Evolutionary conservation across 2,797 vertebrate genomes (phyloP), one percentile per base, ranked within the genome.

Genomic region (Anomalospiza imberbis): DNA sequence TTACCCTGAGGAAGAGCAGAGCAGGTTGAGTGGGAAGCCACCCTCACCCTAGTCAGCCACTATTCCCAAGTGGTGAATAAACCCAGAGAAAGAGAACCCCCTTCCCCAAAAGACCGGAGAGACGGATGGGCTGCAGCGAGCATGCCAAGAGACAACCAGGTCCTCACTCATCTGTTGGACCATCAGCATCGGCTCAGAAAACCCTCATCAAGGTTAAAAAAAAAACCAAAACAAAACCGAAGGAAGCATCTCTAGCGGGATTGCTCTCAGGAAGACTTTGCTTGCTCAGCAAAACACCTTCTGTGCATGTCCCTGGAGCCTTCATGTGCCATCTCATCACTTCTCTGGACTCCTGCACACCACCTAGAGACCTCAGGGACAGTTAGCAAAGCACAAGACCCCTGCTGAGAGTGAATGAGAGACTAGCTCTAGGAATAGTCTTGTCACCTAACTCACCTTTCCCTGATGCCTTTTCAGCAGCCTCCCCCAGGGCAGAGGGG

Each of bases 1-100:
- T 99, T 80, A 99, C 99, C 97, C 99, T 98, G 96, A 51, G 87
- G 87, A 50, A 71, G 38, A 58, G 75, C 54, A 92, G 50, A 58
- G 38, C 40, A 73, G 88, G 68, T 96, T 96, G 68, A 85, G 74
- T 22, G 15, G 53, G 63, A 74, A 75, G 54, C 70, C 73, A 73
- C 31, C 9, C 3, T 17, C n/a, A 19, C 8, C 47, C 10, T 0
- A 0, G 8, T 19, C 3, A 4, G 82, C 17, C 2, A 19, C 66
- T 42, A 72, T 44, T 80, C 76, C 88, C 79, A 47, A 78, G 89
- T 50, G 66, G 62, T 9, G 6, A 91, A 72, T 32, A 62, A 72
- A 91, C 93, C 65, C 63, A 86, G 72, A 72, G 70, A 95, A 91
- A 93, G 83, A 88, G 10, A 89, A 58, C 28, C 70, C 96, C 89